Percentiles rank a stretch among this genome's conserved stretches.
Evolutionary conservation across 2,888 invertebrate species (phyloP).

Genomic region (Parnassius mnemosyne): DNA sequence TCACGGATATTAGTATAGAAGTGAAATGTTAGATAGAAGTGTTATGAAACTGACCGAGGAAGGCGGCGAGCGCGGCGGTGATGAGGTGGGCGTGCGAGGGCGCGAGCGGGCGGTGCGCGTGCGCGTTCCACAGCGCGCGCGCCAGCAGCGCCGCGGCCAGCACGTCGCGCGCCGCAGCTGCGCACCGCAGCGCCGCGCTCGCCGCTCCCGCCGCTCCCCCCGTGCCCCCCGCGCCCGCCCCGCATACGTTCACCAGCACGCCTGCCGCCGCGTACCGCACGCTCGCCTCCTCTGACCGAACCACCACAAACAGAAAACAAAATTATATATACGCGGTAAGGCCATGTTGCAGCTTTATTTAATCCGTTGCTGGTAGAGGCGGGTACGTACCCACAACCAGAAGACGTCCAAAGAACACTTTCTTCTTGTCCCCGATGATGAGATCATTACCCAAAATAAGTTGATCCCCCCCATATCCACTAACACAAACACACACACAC

Average conservation of each 20-base stretch:
- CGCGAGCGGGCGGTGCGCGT: slow-evolving; percentile 51
- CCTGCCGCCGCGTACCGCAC: slow-evolving; percentile 89
- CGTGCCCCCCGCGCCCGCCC: slow-evolving; percentile 52
- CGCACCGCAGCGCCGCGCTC: slow-evolving; percentile 44
- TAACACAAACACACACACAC: too few species aligned
- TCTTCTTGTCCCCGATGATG: too few species aligned
- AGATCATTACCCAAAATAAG: too few species aligned
- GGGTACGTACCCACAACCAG: too few species aligned
- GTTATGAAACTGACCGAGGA: slow-evolving; percentile 84
- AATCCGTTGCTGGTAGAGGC: too few species aligned
- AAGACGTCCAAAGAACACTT: too few species aligned
- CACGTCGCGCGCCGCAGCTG: slow-evolving; percentile 53
- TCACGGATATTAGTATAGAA: too few species aligned
- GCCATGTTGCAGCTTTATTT: too few species aligned
- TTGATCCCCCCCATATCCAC: too few species aligned
- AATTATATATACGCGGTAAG: too few species aligned
- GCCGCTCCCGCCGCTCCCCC: slow-evolving; percentile 46
- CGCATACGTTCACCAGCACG: slow-evolving; percentile 88
- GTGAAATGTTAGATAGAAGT: too few species aligned
- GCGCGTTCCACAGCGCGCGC: slow-evolving; percentile 53
- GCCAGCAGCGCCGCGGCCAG: slow-evolving; percentile 48
- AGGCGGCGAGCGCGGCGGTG: slow-evolving; percentile 77
- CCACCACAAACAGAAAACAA: too few species aligned
- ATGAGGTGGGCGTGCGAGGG: slow-evolving; percentile 48
- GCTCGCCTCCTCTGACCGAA: slow-evolving; percentile 79